Evolutionary conservation across 2,797 vertebrate genomes (phyloP), one percentile per base, ranked within the genome.

Genomic region (Coccyzus lansbergi): DNA sequence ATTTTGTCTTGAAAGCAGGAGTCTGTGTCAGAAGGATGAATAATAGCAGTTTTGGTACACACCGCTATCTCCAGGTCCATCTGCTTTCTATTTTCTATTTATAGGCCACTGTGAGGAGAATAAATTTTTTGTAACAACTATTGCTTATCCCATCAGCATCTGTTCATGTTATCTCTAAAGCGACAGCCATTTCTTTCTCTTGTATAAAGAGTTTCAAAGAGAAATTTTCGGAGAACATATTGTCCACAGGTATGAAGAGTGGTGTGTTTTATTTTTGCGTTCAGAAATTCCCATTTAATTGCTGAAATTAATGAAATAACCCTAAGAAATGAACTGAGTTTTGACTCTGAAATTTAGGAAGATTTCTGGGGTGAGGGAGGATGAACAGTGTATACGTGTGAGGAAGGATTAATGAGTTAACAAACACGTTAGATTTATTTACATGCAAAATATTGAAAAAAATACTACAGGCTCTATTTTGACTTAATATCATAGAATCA

Each of bases 221-320:
- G 12, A 62, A 60, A 48, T 48, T 29, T 80, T 13, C 44, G 19
- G 22, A 70, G 5, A 81, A 78, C 2, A 0, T 86, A 6, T 33
- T 81, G 15, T 42, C 33, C 56, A 26, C 6, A 60, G 12, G 7
- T 65, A 25, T 60, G 36, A 74, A 28, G 29, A 49, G 2, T 8
- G 8, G 4, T 0, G 5, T 0, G 1, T 38, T 11, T 8, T 21
- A 36, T 55, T 49, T 68, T 79, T 69, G 4, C 17, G 12, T 68
- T 79, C 18, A 36, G 26, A 89, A 92, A 55, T 69, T 38, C 12
- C 5, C 3, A 65, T 62, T 83, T n/a, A 67, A 75, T 64, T 75
- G 6, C 6, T 78, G 51, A 83, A 85, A 55, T 38, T 2, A 20
- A 36, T 19, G 58, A 40, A 52, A 48, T 40, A 36, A 31, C 53